These are phyloP conservation scores for Synaphobranchus kaupii DNA, from an alignment of 2,797 vertebrate species.

Conservation along the genomic window DNA sequence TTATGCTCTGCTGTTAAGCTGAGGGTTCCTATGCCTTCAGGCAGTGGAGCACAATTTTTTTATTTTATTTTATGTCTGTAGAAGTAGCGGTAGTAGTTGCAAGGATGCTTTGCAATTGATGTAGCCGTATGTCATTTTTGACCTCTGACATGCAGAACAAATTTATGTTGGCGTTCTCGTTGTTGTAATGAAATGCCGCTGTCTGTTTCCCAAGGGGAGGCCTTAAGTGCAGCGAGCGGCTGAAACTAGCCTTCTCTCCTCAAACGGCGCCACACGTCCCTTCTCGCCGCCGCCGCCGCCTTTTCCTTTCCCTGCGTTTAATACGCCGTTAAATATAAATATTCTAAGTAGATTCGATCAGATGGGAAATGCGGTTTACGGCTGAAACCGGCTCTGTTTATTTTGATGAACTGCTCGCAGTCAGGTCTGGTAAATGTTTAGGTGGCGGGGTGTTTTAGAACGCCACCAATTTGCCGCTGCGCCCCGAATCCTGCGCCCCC, in stretches of 20 bases:
- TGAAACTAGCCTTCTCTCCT: not conserved
- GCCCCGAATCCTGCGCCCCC: not conserved
- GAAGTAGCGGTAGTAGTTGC: not conserved
- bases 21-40: conserved; percentile 55
- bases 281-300: not conserved
- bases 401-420: not conserved
- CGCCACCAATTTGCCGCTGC: not conserved
- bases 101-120: not conserved
- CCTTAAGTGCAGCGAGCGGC: not conserved
- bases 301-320: not conserved
- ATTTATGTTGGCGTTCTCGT: not conserved
- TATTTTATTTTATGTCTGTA: conserved; percentile 7
- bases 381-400: not conserved
- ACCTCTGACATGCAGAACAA: not conserved
- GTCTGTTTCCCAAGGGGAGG: not conserved
- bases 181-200: not conserved
- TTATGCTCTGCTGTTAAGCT: conserved; percentile 57
- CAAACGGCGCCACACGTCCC: not conserved
- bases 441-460: not conserved
- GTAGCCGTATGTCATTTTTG: conserved; percentile 1
- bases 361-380: not conserved
- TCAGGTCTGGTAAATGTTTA: not conserved
- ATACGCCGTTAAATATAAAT: not conserved
- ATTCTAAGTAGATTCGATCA: not conserved
- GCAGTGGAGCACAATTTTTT: conserved; percentile 45